Conservation (phyloP, 1,140 invertebrate species). For the Procambarus virginalis region DNA sequence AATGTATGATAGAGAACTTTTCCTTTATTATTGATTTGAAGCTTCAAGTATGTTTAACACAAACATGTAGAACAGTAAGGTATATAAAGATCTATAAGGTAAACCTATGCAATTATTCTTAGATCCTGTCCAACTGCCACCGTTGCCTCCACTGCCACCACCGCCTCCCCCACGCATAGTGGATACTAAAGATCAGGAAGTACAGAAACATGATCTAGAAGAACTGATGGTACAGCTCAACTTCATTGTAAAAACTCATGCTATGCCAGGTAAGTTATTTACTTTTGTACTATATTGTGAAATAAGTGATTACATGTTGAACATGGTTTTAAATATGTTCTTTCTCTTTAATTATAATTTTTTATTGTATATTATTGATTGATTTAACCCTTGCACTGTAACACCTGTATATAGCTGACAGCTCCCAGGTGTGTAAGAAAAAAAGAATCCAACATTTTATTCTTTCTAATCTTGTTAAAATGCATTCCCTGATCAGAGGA, state of each 20-base stretch:
- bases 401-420: no score
- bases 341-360: not conserved
- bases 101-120: not conserved
- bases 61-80: no score
- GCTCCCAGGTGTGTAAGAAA: no score
- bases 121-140: not conserved
- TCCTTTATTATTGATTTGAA: no score
- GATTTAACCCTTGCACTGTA: no score
- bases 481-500: no score
- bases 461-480: no score
- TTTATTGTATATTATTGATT: no score
- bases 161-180: not conserved
- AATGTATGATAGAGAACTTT: no score
- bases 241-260: constrained; percentile 15
- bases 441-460: no score
- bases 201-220: constrained; percentile 12
- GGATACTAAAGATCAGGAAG: not conserved
- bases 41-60: no score
- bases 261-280: constrained; percentile 6
- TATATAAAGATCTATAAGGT: not conserved
- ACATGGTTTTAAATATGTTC: not conserved
- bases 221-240: constrained; percentile 30
- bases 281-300: not conserved
- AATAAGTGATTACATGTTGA: not conserved
- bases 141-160: not conserved